phyloP scores from a whole-genome alignment of 2,888 invertebrate species.

The Aphodius granarius region DNA sequence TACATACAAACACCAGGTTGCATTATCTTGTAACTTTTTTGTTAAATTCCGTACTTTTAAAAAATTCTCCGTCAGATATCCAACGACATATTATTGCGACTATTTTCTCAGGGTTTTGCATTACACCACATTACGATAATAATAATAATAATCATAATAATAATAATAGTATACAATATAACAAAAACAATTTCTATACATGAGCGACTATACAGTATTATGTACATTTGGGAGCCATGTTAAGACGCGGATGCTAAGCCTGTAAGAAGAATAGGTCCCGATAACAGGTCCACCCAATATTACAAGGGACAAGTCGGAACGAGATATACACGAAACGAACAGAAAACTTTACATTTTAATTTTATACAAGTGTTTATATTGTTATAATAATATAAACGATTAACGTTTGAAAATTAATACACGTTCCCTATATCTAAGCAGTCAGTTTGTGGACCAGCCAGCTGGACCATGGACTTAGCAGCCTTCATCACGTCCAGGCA shows the following conservation, averaged over 20 bases:
- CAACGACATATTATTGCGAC: constrained; percentile 10
- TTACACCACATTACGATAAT: constrained; percentile 19
- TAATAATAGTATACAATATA: constrained; percentile 43
- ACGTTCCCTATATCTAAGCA: constrained; percentile 49
- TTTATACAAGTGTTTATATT: not conserved
- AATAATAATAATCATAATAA: constrained; percentile 23
- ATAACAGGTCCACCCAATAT: constrained; percentile 19
- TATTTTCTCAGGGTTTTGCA: constrained; percentile 26
- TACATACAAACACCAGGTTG: not conserved
- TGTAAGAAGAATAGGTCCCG: constrained; percentile 18
- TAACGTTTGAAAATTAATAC: not conserved
- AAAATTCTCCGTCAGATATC: constrained; percentile 7
- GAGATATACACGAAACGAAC: constrained; percentile 2
- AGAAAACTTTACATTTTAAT: constrained; percentile 8
- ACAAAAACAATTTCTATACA: constrained; percentile 54
- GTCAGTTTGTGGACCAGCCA: constrained; percentile 42
- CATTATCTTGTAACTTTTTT: not conserved
- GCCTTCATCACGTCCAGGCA: constrained; percentile 41
- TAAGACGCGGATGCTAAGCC: constrained; percentile 37
- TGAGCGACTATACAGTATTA: constrained; percentile 54
- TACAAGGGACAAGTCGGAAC: constrained; percentile 7
- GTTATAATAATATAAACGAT: not conserved
- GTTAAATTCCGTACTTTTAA: constrained; percentile 2
- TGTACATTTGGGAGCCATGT: constrained; percentile 44
- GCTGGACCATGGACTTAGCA: constrained; percentile 43